Evolutionary conservation across 2,113 vertebrate genomes (phyloP).

Genomic region (Grammomys surdaster): DNA sequence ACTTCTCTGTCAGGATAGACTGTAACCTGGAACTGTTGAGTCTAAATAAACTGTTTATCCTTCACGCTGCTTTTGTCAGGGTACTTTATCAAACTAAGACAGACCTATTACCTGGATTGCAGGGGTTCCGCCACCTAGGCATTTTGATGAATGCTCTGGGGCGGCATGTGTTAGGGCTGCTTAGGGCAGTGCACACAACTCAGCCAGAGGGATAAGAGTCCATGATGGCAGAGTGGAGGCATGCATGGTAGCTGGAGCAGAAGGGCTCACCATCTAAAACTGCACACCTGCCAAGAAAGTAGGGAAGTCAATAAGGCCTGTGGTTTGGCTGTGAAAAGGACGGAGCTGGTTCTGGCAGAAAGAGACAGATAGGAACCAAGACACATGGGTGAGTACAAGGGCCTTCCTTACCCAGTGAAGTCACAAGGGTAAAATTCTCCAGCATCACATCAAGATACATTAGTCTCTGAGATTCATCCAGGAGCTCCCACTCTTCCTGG

Average conservation of each 20-base stretch:
- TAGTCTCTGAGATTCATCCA: conserved; percentile 61
- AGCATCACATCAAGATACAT: conserved; percentile 54
- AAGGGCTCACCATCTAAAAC: background rate
- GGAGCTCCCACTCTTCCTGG: conserved; percentile 68
- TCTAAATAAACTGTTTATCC: background rate
- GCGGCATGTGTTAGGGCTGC: background rate
- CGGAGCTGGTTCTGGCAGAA: background rate
- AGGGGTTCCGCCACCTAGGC: background rate
- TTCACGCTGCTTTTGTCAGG: background rate
- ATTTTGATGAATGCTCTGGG: background rate
- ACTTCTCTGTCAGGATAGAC: background rate
- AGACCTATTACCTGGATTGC: background rate
- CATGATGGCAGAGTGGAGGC: background rate
- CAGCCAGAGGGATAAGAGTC: background rate
- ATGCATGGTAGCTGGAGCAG: background rate
- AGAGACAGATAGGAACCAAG: background rate
- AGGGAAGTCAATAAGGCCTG: background rate
- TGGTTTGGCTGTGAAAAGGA: background rate
- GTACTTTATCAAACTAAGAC: background rate
- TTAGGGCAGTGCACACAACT: background rate
- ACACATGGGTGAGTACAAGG: background rate
- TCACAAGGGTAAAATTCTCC: conserved; percentile 54
- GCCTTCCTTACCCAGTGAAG: conserved; percentile 62
- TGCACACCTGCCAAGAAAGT: background rate
- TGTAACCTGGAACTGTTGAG: background rate